phyloP scores from a whole-genome alignment of 2,888 invertebrate species.

The Amiota mariae region DNA sequence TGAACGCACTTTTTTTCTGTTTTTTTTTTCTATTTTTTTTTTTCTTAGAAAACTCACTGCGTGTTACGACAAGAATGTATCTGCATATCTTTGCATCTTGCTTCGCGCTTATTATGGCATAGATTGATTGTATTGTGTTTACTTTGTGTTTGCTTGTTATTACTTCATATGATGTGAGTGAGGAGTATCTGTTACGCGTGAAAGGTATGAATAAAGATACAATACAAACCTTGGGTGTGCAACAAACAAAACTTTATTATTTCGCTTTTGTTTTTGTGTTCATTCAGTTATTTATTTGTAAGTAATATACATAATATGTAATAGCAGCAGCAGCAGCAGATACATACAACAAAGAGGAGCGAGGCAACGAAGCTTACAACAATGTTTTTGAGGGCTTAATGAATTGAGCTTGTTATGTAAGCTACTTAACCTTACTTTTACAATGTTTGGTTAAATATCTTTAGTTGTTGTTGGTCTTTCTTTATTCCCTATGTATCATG shows the following conservation, averaged over 20 bases:
- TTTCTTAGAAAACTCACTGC: constrained; percentile 17
- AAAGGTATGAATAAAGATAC: no score
- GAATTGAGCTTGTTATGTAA: constrained; percentile 3
- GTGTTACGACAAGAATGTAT: constrained; percentile 9
- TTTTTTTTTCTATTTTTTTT: no score
- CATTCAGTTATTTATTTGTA: no score
- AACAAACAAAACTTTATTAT: no score
- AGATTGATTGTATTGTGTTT: constrained; percentile 7
- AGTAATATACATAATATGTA: no score
- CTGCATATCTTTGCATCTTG: constrained; percentile 2
- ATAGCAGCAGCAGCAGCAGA: background rate
- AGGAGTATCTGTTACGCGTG: no score
- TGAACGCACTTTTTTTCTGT: background rate
- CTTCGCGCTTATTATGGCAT: constrained; percentile 13
- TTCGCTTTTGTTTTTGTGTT: no score
- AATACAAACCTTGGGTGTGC: no score
- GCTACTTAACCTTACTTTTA: constrained; percentile 19
- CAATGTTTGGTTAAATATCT: background rate
- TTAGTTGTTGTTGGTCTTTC: background rate
- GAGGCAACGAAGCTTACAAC: background rate
- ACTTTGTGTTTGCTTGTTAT: constrained; percentile 6
- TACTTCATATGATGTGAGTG: background rate
- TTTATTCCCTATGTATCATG: background rate
- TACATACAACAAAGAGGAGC: background rate
- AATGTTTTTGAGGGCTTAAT: no score